Percentiles rank a stretch among this genome's conserved stretches.
phyloP scores from a whole-genome alignment of 1,140 invertebrate species.

The Cotesia vestalis region DNA sequence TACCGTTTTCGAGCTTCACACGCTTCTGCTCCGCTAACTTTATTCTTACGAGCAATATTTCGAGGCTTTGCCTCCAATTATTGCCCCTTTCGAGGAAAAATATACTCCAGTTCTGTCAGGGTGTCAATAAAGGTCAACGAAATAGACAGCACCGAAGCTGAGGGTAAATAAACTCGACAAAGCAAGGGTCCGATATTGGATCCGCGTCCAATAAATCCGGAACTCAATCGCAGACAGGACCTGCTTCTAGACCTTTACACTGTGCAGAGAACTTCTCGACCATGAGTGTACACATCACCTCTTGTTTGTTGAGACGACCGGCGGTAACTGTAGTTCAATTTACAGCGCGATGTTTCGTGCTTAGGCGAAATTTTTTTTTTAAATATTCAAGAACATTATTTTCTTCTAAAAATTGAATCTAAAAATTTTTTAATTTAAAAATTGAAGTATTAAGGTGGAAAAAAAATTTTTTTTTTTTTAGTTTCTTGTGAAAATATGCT shows the following conservation, averaged over 20 bases:
- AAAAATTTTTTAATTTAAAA: too few species aligned
- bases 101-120: background rate
- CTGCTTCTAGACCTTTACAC: slow-evolving; percentile 40
- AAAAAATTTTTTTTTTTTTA: too few species aligned
- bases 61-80: too few species aligned
- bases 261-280: slow-evolving; percentile 58
- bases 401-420: too few species aligned
- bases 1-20: too few species aligned
- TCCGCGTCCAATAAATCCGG: slow-evolving; percentile 29
- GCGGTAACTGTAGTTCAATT: slow-evolving; percentile 47
- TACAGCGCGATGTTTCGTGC: slow-evolving; percentile 50
- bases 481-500: too few species aligned
- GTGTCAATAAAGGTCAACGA: background rate
- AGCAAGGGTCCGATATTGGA: slow-evolving; percentile 50
- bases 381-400: too few species aligned
- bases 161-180: slow-evolving; percentile 48
- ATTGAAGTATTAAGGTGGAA: too few species aligned
- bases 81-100: too few species aligned
- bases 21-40: too few species aligned
- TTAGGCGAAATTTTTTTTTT: background rate
- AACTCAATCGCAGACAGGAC: background rate
- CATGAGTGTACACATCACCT: too few species aligned
- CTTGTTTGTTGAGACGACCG: slow-evolving; percentile 55
- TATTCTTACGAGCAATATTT: too few species aligned
- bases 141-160: slow-evolving; percentile 28